Evolutionary conservation across 2,113 vertebrate genomes (phyloP), one percentile per base, ranked within the genome.

Genomic region (Leiothrix lutea): DNA sequence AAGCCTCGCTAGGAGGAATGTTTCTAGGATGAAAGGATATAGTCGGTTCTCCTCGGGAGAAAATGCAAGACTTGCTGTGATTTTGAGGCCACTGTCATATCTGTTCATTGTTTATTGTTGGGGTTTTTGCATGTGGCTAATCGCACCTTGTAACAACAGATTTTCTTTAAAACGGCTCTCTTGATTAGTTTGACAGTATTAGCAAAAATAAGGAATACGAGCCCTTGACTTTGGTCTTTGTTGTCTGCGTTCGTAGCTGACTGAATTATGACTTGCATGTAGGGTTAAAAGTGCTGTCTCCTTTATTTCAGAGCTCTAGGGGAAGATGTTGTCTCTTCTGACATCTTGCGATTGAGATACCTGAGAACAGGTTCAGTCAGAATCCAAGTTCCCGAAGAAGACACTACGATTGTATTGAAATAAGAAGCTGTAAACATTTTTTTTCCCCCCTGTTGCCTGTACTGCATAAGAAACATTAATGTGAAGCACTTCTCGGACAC

Each of bases 231-330:
- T 82, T 33, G 62, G 24, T 87, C 81, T 89, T 94, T 95, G 90
- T 95, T 94, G 90, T 93, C 75, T 93, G 81, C 65, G 1, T 64
- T 84, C 45, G 88, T 80, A 78, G 16, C 44, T 91, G 73, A 36
- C 88, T 91, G 79, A 78, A 83, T 69, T 94, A 21, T 17, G 67
- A 82, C 77, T 61, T 80, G 85, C 65, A 25, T 6, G 64, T 36
- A 69, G 92, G 79, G 88, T 96, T 97, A 94, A 97, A 94, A 96
- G 90, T 80, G 80, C 94, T 86, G 94, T 87, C 92, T 94, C 85
- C 94, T 96, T 97, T 94, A 92, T 88, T 97, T 97, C 91, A 96
- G 94, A 91, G 97, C 92, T 92, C 69, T 95, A 92, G 91, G 91
- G 91, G 96, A 96, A 92, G 92, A 96, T 95, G 84, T 93, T 96